Evolutionary conservation across 53 echinoderm and acorn worm species (phyloP).

Genomic region (Henricia sp.): DNA sequence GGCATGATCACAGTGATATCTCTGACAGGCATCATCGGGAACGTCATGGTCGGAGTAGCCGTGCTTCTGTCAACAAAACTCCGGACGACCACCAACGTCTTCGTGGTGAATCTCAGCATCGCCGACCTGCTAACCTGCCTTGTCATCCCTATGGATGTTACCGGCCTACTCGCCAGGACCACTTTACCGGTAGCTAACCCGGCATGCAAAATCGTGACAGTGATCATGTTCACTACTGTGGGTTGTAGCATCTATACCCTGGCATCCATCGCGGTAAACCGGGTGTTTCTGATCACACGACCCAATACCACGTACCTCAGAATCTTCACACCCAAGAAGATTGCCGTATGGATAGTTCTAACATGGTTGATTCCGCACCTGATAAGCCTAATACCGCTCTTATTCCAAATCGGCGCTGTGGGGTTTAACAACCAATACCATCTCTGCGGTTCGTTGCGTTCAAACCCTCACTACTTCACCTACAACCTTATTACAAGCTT

Average conservation of each 20-base stretch:
- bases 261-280: slow-evolving; percentile 16
- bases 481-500: slow-evolving; percentile 44
- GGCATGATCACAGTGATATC: slow-evolving; percentile 32
- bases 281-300: slow-evolving; percentile 13
- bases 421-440: slow-evolving; percentile 65
- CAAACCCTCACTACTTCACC: slow-evolving; percentile 32
- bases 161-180: background rate
- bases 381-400: slow-evolving; percentile 36
- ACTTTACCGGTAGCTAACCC: background rate
- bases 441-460: slow-evolving; percentile 56
- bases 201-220: background rate
- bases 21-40: slow-evolving; percentile 67
- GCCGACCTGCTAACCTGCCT: slow-evolving; percentile 14
- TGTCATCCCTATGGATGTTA: background rate
- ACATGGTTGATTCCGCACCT: slow-evolving; percentile 18
- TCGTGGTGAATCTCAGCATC: slow-evolving; percentile 6
- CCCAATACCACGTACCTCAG: background rate
- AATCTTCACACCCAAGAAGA: slow-evolving; percentile 26
- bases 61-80: slow-evolving; percentile 19
- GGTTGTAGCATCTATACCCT: slow-evolving; percentile 26
- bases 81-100: slow-evolving; percentile 15
- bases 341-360: slow-evolving; percentile 13
- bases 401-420: slow-evolving; percentile 63
- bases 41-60: slow-evolving; percentile 8
- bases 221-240: background rate